Evolutionary conservation across 2,797 vertebrate species (phyloP).

Genomic region (Sylvia borin): DNA sequence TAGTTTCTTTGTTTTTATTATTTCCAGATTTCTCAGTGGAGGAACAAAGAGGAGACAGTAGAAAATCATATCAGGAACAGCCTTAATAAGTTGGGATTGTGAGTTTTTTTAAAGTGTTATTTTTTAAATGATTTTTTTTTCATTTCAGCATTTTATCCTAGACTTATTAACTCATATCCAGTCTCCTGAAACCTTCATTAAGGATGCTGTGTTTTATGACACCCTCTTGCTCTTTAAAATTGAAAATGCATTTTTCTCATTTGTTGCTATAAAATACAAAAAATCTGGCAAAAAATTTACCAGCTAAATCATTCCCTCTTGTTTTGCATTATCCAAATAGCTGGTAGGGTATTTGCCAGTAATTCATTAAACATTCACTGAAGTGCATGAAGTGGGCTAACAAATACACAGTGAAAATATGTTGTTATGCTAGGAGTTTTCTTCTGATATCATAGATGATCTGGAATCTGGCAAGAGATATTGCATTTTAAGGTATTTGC

Average conservation of each 20-base stretch:
- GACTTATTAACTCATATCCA: neutral
- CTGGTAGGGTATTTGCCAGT: neutral
- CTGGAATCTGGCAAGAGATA: neutral
- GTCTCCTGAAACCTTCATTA: neutral
- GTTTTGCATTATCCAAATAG: neutral
- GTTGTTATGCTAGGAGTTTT: neutral
- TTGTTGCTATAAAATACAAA: neutral
- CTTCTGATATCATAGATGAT: neutral
- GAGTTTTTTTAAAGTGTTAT: neutral
- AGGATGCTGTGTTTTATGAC: neutral
- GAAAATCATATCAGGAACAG: neutral
- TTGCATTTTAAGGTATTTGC: neutral
- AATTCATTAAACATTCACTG: neutral
- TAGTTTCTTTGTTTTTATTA: neutral
- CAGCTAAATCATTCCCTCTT: neutral
- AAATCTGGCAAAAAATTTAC: neutral
- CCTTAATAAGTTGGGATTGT: neutral
- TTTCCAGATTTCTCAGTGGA: neutral
- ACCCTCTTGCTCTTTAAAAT: neutral
- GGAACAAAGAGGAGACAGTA: neutral
- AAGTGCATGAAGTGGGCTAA: neutral
- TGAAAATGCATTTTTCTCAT: neutral
- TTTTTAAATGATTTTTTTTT: neutral
- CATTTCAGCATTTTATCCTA: neutral
- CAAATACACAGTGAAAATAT: neutral